A percentile compares a stretch with the other conserved stretches of the same genome.
Conservation (phyloP, 2,797 vertebrate species). For the Gouania willdenowi region DNA sequence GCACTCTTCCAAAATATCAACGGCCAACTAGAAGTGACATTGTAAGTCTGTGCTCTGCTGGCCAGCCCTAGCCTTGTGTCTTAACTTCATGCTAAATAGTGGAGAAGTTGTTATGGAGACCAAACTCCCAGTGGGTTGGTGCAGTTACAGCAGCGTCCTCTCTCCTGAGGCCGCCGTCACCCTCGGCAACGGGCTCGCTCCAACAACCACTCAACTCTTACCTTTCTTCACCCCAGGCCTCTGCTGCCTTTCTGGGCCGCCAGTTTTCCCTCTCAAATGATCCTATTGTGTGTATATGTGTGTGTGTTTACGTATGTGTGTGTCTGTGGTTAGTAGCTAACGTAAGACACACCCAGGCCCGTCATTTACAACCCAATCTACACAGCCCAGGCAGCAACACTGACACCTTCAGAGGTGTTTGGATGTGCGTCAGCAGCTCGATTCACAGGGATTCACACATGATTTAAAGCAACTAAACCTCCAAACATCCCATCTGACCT, state of each 20-base stretch:
- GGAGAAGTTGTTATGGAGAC: conserved; percentile 76
- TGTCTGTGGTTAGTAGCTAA: conserved; percentile 14
- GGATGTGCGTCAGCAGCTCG: conserved; percentile 28
- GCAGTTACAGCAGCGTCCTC: conserved; percentile 34
- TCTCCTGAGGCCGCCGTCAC: conserved; percentile 64
- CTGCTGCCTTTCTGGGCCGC: conserved; percentile 49
- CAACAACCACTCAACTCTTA: conserved; percentile 58
- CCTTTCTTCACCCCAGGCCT: conserved; percentile 53
- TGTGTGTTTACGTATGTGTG: not conserved
- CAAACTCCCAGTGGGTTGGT: conserved; percentile 68
- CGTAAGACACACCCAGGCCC: conserved; percentile 46
- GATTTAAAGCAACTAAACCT: not conserved
- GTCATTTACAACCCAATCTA: conserved; percentile 23
- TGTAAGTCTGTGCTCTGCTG: conserved; percentile 20
- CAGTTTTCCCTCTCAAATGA: conserved; percentile 63
- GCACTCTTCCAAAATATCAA: too few species aligned
- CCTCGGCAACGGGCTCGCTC: conserved; percentile 65
- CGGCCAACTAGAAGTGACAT: too few species aligned
- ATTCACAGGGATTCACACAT: conserved; percentile 1
- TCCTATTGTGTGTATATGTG: conserved; percentile 26
- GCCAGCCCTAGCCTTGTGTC: conserved; percentile 23
- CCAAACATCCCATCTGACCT: not conserved
- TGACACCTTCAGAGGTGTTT: conserved; percentile 41
- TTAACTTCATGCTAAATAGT: conserved; percentile 63
- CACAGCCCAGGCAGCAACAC: conserved; percentile 43